These are phyloP conservation scores for Chloroclystis v-ata DNA, from an alignment of 2,888 invertebrate species.

Conservation along the genomic window DNA sequence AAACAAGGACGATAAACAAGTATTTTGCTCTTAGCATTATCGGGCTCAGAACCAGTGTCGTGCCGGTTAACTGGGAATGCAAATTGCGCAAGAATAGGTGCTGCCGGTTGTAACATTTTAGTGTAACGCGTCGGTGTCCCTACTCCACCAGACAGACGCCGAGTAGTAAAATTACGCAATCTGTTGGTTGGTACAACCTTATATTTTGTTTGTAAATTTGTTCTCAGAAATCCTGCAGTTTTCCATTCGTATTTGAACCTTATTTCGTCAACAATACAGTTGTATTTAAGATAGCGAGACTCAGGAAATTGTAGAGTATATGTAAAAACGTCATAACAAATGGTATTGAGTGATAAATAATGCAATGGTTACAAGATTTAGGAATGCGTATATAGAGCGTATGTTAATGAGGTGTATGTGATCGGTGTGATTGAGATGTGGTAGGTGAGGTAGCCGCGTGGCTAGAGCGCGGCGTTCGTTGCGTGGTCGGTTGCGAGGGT, in stretches of 20 bases:
- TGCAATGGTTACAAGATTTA: constrained; percentile 27
- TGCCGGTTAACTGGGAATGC: constrained; percentile 37
- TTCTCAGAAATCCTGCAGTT: no score
- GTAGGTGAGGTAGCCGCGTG: not conserved
- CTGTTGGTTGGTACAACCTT: constrained; percentile 2
- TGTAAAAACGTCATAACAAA: constrained; percentile 15
- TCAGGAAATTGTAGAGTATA: constrained; percentile 20
- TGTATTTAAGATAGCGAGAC: constrained; percentile 11
- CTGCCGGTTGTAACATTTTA: constrained; percentile 13
- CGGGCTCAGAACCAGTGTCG: constrained; percentile 26
- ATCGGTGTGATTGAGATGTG: not conserved
- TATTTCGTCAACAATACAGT: not conserved
- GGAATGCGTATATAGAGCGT: constrained; percentile 27
- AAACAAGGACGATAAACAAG: constrained; percentile 1
- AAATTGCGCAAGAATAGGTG: constrained; percentile 37
- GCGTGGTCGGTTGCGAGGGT: constrained; percentile 72
- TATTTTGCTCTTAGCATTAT: constrained; percentile 10
- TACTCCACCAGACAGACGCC: constrained; percentile 11
- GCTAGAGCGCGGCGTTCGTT: no score
- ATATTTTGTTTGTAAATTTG: constrained; percentile 10
- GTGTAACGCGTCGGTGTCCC: constrained; percentile 7
- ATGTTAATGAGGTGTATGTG: constrained; percentile 26
- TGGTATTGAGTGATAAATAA: constrained; percentile 25
- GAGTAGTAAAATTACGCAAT: constrained; percentile 16
- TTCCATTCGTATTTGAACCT: no score